Evolutionary conservation across 2,888 invertebrate species (phyloP).

Genomic region (Abscondita cerata): DNA sequence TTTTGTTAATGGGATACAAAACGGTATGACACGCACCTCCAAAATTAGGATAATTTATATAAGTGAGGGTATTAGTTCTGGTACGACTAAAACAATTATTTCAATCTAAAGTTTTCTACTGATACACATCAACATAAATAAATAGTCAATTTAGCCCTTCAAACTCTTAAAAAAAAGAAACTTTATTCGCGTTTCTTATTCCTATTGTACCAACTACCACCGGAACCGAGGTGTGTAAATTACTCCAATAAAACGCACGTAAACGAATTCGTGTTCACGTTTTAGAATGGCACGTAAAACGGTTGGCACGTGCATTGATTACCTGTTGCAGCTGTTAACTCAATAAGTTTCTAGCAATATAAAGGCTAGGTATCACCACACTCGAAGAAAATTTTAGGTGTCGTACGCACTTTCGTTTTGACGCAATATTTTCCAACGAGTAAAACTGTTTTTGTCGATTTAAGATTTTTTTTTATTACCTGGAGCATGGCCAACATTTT

Average conservation of each 20-base stretch:
- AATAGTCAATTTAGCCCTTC: constrained; percentile 3
- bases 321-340: constrained; percentile 28
- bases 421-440: not conserved
- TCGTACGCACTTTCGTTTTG: not conserved
- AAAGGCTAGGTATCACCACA: not conserved
- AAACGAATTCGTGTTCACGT: constrained; percentile 27
- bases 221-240: constrained; percentile 26
- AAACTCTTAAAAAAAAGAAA: not conserved
- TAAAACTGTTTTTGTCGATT: not conserved
- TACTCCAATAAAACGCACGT: constrained; percentile 7
- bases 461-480: constrained; percentile 6
- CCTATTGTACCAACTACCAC: constrained; percentile 23
- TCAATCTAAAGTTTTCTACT: constrained; percentile 13
- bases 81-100: constrained; percentile 17
- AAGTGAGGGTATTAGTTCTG: constrained; percentile 14
- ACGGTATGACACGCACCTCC: constrained; percentile 39
- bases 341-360: constrained; percentile 19
- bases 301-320: constrained; percentile 29
- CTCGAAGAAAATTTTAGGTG: not conserved
- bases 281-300: constrained; percentile 20
- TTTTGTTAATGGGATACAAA: constrained; percentile 25
- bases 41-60: constrained; percentile 24
- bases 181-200: constrained; percentile 20
- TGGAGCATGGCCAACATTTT: constrained; percentile 5
- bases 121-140: not conserved